Conservation (phyloP, 2,113 vertebrate species). For the Rafetus swinhoei region DNA sequence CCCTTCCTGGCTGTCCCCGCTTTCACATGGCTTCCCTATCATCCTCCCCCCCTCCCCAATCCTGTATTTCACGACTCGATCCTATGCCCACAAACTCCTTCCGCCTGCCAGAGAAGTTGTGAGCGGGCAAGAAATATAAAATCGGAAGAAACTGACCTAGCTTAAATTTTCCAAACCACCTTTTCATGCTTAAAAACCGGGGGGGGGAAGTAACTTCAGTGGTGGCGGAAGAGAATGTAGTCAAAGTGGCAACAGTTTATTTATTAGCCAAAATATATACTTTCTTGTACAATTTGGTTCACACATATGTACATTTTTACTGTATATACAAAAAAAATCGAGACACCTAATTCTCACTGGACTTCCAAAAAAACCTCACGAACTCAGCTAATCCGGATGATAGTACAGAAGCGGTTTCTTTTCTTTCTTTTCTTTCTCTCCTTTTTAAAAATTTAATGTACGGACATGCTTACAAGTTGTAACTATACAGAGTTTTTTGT, state of each 20-base stretch:
- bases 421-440: conserved; percentile 39
- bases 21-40: not conserved
- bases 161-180: not conserved
- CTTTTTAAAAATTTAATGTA: conserved; percentile 85
- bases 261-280: conserved; percentile 99
- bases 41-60: too few species aligned
- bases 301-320: conserved; percentile 98
- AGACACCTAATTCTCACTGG: conserved; percentile 90
- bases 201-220: not conserved
- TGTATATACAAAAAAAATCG: conserved; percentile 95
- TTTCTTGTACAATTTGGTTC: conserved; percentile 99
- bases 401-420: conserved; percentile 86
- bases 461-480: conserved; percentile 96
- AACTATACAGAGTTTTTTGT: conserved; percentile 89
- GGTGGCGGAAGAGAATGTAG: conserved; percentile 56
- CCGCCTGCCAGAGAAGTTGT: not conserved
- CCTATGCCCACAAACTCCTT: too few species aligned
- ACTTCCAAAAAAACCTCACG: conserved; percentile 86
- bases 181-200: not conserved
- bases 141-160: not conserved
- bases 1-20: not conserved
- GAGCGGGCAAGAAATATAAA: not conserved
- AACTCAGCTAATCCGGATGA: conserved; percentile 88
- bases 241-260: conserved; percentile 98
- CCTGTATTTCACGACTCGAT: not conserved